Evolutionary conservation across 2,797 vertebrate species (phyloP).

Genomic region (Helostoma temminkii): DNA sequence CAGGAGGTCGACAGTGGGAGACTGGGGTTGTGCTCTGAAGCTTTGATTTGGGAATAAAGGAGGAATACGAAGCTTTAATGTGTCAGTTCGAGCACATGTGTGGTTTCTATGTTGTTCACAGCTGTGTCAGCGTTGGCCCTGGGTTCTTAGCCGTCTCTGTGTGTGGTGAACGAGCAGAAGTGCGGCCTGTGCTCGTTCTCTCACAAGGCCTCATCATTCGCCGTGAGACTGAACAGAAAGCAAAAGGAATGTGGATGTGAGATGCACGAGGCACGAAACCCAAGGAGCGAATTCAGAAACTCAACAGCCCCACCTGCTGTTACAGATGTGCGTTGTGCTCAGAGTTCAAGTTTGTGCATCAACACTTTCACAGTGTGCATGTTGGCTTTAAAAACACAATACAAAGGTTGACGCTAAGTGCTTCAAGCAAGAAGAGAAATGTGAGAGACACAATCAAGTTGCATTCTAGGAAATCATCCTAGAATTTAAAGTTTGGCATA

Average conservation of each 20-base stretch:
- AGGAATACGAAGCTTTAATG: too few relatives aligned
- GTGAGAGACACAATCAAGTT: too few relatives aligned
- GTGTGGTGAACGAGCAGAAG: slow-evolving; percentile 32
- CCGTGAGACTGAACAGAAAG: slow-evolving; percentile 75
- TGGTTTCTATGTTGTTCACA: too few relatives aligned
- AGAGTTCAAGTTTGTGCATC: not conserved
- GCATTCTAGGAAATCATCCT: too few relatives aligned
- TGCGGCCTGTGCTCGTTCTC: slow-evolving; percentile 63
- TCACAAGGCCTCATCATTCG: slow-evolving; percentile 56
- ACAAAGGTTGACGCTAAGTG: not conserved
- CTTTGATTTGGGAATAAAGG: too few relatives aligned
- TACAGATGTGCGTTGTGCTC: not conserved
- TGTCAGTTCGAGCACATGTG: too few relatives aligned
- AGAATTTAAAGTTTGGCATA: too few relatives aligned
- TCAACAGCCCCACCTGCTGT: slow-evolving; percentile 88
- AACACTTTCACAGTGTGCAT: not conserved
- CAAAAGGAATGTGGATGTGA: slow-evolving; percentile 55
- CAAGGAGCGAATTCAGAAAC: slow-evolving; percentile 60
- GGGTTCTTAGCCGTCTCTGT: not conserved
- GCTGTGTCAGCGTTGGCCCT: too few relatives aligned
- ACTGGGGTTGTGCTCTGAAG: too few relatives aligned
- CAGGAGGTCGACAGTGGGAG: too few relatives aligned
- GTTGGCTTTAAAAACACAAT: not conserved
- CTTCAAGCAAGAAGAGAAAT: not conserved
- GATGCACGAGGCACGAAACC: not conserved